Base-by-base conservation (phyloP, 2,888 invertebrate genomes). In the Anorthoa munda region DNA sequence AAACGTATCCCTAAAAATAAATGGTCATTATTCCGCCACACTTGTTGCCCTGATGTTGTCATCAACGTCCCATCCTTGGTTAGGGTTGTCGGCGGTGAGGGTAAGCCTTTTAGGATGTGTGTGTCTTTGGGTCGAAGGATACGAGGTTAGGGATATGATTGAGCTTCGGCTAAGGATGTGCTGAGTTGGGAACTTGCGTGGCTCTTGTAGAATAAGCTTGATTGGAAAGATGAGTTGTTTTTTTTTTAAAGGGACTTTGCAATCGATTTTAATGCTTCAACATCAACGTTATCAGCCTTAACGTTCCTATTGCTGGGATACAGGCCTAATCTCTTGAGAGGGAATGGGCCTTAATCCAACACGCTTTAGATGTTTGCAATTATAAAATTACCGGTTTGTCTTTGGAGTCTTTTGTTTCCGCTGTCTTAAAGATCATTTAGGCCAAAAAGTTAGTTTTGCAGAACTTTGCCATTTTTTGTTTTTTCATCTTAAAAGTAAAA, bases 11-110 rank as follows among this genome's bases (percentile, higher is more conserved):
- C 87, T 86, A 83, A 87, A 87, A 87, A 85, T 87, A 87, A 87
- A 87, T 87, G 87, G 81, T 84, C 87, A 87, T 87, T 87, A 87
- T 87, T 87, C 83, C 81, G 81, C 65, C 79, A 87, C 87, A 87
- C 87, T 87, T 87, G 87, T 87, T 87, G 87, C 87, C 86, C 77
- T 77, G 81, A 86, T 84, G 85, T 84, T 86, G 87, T 87, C 86
- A 86, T 86, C 84, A 84, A 77, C 75, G 77, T 83, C 78, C 79
- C 83, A 72, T 77, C 77, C 68, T 66, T 50, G 58, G 74, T 63
- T 83, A 87, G 86, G 86, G 86, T 82, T 86, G 87, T 21, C 85
- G 75, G 66, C 66, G 75, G 72, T 77, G 39, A 65, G 72, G 48
- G 69, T 60, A 67, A 68, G 72, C 67, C 65, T 60, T 72, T 66